Conservation (phyloP, 1,140 invertebrate species). For the Diploscapter pachys region DNA sequence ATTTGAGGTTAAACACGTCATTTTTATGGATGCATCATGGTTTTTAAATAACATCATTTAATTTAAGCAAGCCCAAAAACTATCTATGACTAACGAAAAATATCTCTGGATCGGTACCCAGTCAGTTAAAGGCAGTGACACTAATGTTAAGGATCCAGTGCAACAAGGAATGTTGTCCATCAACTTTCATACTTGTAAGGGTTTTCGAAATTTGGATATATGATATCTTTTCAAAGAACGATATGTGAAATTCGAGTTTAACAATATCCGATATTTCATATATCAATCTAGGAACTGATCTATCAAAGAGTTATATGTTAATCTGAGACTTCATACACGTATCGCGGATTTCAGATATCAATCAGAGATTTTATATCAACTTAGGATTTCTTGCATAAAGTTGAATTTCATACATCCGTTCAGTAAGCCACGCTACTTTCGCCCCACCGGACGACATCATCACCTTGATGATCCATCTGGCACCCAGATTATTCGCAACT, state of each 20-base stretch:
- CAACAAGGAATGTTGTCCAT: constrained; percentile 52
- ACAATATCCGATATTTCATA: too few species aligned
- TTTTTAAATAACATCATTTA: background rate
- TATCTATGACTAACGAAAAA: constrained; percentile 43
- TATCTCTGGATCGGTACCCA: constrained; percentile 57
- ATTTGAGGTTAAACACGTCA: constrained; percentile 64
- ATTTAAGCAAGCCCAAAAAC: constrained; percentile 28
- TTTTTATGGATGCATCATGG: background rate
- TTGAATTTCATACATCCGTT: background rate
- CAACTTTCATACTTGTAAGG: constrained; percentile 47
- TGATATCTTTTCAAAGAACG: too few species aligned
- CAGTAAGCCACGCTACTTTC: constrained; percentile 50
- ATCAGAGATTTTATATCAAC: background rate
- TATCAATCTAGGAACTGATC: background rate
- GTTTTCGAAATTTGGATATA: too few species aligned
- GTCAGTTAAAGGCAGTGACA: constrained; percentile 50
- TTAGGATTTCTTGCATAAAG: background rate
- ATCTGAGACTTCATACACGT: background rate
- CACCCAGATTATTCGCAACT: constrained; percentile 48
- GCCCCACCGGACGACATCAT: constrained; percentile 52
- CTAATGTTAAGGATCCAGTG: constrained; percentile 36
- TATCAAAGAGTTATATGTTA: too few species aligned
- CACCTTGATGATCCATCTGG: constrained; percentile 48
- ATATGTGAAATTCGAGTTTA: too few species aligned
- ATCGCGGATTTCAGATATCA: background rate